These are phyloP conservation scores for Frieseomelitta varia DNA, from an alignment of 1,140 invertebrate species.

Conservation along the genomic window DNA sequence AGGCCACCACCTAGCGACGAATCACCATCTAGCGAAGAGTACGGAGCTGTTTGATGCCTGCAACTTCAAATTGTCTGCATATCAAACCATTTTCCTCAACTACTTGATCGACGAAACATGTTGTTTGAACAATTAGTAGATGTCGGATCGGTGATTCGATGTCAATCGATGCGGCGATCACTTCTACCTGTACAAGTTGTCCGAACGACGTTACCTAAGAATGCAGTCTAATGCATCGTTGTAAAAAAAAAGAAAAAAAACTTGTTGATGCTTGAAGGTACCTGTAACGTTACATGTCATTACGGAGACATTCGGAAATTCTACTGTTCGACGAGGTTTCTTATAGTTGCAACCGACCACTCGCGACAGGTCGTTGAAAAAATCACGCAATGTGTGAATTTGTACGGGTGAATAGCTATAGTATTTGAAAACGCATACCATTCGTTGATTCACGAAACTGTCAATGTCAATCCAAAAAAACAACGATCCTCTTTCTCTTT, in stretches of 20 bases:
- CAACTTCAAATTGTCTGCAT: background rate
- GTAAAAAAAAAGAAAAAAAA: background rate
- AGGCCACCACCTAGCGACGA: slow-evolving; percentile 78
- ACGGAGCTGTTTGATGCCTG: slow-evolving; percentile 76
- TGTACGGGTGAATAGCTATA: background rate
- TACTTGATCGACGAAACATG: background rate
- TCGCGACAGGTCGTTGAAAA: background rate
- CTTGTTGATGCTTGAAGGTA: slow-evolving; percentile 38
- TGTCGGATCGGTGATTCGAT: background rate
- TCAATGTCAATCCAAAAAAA: slow-evolving; percentile 51
- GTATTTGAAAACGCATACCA: background rate
- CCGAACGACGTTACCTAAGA: background rate
- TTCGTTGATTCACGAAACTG: slow-evolving; percentile 32
- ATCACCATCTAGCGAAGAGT: slow-evolving; percentile 81
- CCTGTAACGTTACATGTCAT: slow-evolving; percentile 35
- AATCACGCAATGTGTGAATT: background rate
- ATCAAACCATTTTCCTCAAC: slow-evolving; percentile 12
- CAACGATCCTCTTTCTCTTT: slow-evolving; percentile 45
- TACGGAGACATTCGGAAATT: slow-evolving; percentile 19
- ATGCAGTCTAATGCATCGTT: slow-evolving; percentile 4
- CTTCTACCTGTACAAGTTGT: background rate
- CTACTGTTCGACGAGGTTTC: background rate
- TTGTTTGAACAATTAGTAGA: background rate
- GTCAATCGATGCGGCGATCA: background rate
- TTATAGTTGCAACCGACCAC: background rate